phyloP scores from a whole-genome alignment of 2,797 vertebrate genomes.

The Carcharodon carcharias region DNA sequence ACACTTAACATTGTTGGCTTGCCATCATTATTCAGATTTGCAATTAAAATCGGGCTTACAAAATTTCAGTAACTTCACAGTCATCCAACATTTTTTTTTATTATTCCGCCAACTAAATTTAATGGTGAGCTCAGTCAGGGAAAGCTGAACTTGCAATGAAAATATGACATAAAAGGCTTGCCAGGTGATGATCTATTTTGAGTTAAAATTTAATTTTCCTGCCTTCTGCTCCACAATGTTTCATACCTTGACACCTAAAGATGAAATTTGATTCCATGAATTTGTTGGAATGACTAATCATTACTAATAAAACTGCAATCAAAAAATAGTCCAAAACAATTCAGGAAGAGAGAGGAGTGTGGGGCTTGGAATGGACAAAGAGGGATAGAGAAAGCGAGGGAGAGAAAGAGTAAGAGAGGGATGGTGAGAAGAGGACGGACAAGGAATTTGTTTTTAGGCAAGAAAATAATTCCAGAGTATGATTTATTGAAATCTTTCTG shows the following conservation, averaged over 20 bases:
- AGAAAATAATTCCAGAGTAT: too few species aligned
- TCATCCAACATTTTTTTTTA: neutral
- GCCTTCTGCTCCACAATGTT: neutral
- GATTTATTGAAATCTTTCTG: neutral
- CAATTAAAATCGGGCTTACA: neutral
- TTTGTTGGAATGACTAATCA: neutral
- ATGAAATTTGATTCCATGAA: neutral
- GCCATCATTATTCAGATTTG: neutral
- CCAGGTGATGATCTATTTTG: neutral
- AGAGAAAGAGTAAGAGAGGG: too few species aligned
- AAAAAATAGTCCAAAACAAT: too few species aligned
- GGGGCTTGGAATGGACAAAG: too few species aligned
- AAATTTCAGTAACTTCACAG: neutral
- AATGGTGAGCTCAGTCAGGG: neutral
- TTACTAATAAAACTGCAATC: too few species aligned
- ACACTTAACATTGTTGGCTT: neutral
- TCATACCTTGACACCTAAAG: neutral
- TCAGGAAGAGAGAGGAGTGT: too few species aligned
- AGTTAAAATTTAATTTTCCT: neutral
- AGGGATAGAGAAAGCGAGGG: neutral
- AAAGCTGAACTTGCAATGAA: neutral
- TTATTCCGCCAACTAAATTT: neutral
- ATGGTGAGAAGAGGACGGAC: neutral
- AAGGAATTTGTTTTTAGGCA: too few species aligned
- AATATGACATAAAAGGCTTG: neutral